These are phyloP conservation scores for Brotula barbata DNA, from an alignment of 2,797 vertebrate species.

Conservation along the genomic window DNA sequence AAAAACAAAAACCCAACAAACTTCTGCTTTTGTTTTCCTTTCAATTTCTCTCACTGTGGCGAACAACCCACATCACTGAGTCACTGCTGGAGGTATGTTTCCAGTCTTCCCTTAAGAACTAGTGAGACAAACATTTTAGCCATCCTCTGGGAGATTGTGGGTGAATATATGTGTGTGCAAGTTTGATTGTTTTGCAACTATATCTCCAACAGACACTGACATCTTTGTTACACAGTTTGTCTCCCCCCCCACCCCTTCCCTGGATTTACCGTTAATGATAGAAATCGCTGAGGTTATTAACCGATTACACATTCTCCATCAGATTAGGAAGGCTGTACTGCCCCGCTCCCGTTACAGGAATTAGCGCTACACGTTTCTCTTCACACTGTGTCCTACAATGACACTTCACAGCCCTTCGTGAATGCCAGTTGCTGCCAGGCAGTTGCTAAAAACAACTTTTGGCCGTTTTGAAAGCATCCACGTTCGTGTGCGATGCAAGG, in stretches of 20 bases:
- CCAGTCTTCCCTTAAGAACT: conserved; percentile 56
- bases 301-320: conserved; percentile 83
- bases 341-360: conserved; percentile 46
- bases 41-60: conserved; percentile 44
- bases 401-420: conserved; percentile 47
- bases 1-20: no score
- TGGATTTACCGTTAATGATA: conserved; percentile 67
- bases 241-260: conserved; percentile 23
- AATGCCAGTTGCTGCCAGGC: conserved; percentile 53
- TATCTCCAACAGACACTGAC: conserved; percentile 60
- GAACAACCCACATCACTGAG: conserved; percentile 26
- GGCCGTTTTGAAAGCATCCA: conserved; percentile 40
- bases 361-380: conserved; percentile 52
- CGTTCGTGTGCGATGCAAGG: conserved; percentile 51
- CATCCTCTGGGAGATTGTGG: conserved; percentile 14
- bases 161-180: conserved; percentile 18
- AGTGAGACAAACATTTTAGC: conserved; percentile 55
- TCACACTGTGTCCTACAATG: conserved; percentile 44
- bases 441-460: conserved; percentile 65
- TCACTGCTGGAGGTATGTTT: conserved; percentile 46
- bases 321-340: conserved; percentile 76
- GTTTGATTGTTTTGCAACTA: conserved; percentile 39
- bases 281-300: conserved; percentile 79
- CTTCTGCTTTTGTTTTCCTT: conserved; percentile 55
- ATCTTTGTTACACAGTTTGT: conserved; percentile 61